A percentile compares a stretch with the other conserved stretches of the same genome.
These are phyloP conservation scores for Amblyteles armatorius DNA, from an alignment of 2,888 invertebrate species.

Conservation along the genomic window DNA sequence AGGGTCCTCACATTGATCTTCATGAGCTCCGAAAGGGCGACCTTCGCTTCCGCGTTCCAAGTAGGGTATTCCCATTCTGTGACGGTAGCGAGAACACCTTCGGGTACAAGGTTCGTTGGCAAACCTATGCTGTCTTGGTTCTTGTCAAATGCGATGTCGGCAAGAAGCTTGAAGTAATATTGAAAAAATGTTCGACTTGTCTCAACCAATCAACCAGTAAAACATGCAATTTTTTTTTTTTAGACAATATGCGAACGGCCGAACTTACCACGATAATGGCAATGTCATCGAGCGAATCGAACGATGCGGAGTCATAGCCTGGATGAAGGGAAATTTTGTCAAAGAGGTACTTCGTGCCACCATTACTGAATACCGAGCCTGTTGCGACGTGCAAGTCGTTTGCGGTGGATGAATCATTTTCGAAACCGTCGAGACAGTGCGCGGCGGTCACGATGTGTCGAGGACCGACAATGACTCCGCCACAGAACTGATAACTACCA, in stretches of 20 bases:
- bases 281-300: no score
- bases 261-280: no score
- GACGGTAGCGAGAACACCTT: not conserved
- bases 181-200: not conserved
- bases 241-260: no score
- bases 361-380: no score
- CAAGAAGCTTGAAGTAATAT: not conserved
- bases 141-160: not conserved
- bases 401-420: no score
- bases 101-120: not conserved
- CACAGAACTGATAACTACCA: not conserved
- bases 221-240: no score
- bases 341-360: no score
- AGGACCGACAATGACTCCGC: conserved; percentile 3
- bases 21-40: not conserved
- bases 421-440: not conserved
- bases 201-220: no score
- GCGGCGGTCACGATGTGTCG: conserved; percentile 8
- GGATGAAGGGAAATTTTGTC: no score
- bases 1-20: not conserved
- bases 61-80: not conserved
- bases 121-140: not conserved
- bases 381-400: no score
- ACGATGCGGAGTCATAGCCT: no score
- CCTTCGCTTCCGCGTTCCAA: not conserved